A percentile compares a stretch with the other conserved stretches of the same genome.
phyloP scores from a whole-genome alignment of 1,140 invertebrate genomes.

The Drosophila sp. region DNA sequence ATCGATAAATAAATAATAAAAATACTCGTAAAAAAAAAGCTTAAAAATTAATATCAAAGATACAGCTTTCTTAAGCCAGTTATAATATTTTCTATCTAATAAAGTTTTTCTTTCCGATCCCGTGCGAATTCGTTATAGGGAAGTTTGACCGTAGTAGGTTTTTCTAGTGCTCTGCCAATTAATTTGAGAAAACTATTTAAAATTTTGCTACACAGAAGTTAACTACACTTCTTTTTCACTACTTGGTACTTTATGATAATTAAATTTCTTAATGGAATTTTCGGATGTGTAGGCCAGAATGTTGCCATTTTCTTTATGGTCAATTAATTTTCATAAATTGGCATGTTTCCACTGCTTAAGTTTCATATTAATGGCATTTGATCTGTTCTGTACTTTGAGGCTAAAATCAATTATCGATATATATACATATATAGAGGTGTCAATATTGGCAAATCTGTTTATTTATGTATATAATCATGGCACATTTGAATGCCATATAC shows the following conservation, averaged over 20 bases:
- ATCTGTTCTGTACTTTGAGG: conserved; percentile 35
- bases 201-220: too few species aligned
- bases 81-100: too few species aligned
- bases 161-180: too few species aligned
- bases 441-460: conserved; percentile 53
- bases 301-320: not conserved
- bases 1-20: too few species aligned
- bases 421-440: conserved; percentile 33
- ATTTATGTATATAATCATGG: conserved; percentile 54
- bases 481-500: conserved; percentile 51
- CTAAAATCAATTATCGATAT: conserved; percentile 48
- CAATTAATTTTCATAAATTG: conserved; percentile 12
- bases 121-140: too few species aligned
- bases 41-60: too few species aligned
- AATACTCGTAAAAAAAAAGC: too few species aligned
- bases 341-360: conserved; percentile 6
- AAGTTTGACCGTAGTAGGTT: too few species aligned
- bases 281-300: not conserved
- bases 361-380: conserved; percentile 23
- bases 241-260: not conserved
- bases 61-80: too few species aligned
- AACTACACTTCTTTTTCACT: too few species aligned
- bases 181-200: too few species aligned
- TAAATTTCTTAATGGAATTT: not conserved
- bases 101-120: too few species aligned